Evolutionary conservation across 2,113 vertebrate genomes (phyloP).

Genomic region (Ceyx melanurus): DNA sequence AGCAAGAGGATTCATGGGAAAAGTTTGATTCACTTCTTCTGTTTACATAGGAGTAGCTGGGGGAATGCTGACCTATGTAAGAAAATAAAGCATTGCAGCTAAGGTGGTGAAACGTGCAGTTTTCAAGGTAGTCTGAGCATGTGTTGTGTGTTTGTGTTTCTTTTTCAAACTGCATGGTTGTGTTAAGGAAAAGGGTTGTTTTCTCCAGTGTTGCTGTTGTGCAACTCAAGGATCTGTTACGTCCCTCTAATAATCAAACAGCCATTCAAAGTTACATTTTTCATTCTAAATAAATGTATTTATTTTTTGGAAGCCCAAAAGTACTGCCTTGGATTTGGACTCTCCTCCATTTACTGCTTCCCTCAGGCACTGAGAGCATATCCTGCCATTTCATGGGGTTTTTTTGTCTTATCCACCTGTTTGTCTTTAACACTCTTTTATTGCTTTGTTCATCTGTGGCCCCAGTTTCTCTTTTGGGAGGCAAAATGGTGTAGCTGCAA

Average conservation of each 20-base stretch:
- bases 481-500: not conserved
- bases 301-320: not conserved
- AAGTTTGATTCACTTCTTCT: not conserved
- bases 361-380: not conserved
- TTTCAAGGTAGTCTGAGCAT: not conserved
- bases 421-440: not conserved
- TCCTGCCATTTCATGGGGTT: not conserved
- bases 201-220: not conserved
- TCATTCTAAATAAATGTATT: not conserved
- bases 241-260: not conserved
- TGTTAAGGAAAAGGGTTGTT: not conserved
- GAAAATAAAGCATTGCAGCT: not conserved
- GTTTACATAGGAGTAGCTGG: not conserved
- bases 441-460: conserved; percentile 11
- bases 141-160: not conserved
- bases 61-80: not conserved
- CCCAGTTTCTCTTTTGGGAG: not conserved
- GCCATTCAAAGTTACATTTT: not conserved
- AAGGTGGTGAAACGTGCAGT: not conserved
- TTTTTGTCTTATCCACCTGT: not conserved
- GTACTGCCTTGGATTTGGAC: not conserved
- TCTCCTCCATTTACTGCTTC: not conserved
- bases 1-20: not conserved
- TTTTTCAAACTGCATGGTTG: not conserved
- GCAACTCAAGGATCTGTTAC: not conserved